Base-by-base conservation (phyloP, 2,113 vertebrate genomes). In the Ornithorhynchus anatinus region DNA sequence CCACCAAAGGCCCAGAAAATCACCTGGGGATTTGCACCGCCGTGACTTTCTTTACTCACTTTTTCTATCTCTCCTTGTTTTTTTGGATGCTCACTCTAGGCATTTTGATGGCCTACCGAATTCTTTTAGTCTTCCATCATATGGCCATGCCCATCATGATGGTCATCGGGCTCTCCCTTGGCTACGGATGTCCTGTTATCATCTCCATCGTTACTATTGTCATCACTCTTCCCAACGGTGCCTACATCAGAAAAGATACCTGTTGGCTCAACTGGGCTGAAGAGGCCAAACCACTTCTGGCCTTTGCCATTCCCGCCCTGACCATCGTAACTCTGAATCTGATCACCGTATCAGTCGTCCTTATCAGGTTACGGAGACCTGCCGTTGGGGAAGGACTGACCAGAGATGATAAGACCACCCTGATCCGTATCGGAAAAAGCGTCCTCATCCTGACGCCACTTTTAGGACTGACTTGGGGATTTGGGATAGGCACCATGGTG, bases 61-160 rank as follows among this genome's bases (percentile, higher is more conserved):
- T 94, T 29, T 95, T 95, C 80, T 96, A 96, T 66, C 86, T 96
- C 3, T 89, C 92, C 15, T 59, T 95, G 14, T 96, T 96, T 77
- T 96, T 96, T 58, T 96, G 95, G 95, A 96, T 96, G 95, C 81
- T 96, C 1, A 59, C 70, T 1, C 93, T 94, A 0, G 92, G 91
- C 1, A 72, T 93, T 19, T 79, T 96, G 31, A 90, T 96, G n/a
- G 88, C 94, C 7, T 95, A 95, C 53, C 77, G 91, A 3, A 86
- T 91, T 1, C 16, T 93, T 35, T 73, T 94, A 3, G 86, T 95
- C 33, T 94, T 96, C 56, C 93, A 93, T 29, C 86, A 93, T 50
- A 72, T 93, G 84, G 88, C 92, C 29, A 88, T 86, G 51, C 40
- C 73, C 10, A 27, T 8, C 48, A 92, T 95, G 93, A 44, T 91